phyloP scores from a whole-genome alignment of 2,797 vertebrate species.

The Fringilla coelebs region DNA sequence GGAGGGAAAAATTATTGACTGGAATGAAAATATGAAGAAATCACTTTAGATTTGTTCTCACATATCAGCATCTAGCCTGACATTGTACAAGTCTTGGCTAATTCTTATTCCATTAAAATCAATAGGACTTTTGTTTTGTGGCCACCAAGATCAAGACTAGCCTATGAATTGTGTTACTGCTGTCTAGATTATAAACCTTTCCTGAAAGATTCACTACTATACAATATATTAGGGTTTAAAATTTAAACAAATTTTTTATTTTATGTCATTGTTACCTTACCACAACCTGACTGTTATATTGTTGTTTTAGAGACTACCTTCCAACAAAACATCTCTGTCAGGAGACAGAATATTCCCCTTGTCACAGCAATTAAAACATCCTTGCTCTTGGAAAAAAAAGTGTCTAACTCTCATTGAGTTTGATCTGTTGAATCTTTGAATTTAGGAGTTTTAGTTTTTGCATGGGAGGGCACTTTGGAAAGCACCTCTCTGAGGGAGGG shows the following conservation, averaged over 20 bases:
- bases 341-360: background rate
- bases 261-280: background rate
- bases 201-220: background rate
- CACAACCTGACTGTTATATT: background rate
- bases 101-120: slow-evolving; percentile 14
- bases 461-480: background rate
- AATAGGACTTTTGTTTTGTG: background rate
- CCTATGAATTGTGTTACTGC: background rate
- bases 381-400: background rate
- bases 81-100: background rate
- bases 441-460: background rate
- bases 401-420: background rate
- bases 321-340: fast-evolving
- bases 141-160: background rate
- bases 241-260: background rate
- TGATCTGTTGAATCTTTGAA: background rate
- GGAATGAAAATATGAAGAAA: slow-evolving; percentile 6
- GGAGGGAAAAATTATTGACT: background rate
- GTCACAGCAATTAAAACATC: background rate
- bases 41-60: background rate
- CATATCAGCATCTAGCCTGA: background rate
- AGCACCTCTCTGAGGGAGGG: too few relatives aligned
- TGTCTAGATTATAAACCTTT: background rate
- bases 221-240: background rate
- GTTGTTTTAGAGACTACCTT: background rate